Base-by-base conservation (phyloP, 2,113 vertebrate genomes). In the Clarias gariepinus region DNA sequence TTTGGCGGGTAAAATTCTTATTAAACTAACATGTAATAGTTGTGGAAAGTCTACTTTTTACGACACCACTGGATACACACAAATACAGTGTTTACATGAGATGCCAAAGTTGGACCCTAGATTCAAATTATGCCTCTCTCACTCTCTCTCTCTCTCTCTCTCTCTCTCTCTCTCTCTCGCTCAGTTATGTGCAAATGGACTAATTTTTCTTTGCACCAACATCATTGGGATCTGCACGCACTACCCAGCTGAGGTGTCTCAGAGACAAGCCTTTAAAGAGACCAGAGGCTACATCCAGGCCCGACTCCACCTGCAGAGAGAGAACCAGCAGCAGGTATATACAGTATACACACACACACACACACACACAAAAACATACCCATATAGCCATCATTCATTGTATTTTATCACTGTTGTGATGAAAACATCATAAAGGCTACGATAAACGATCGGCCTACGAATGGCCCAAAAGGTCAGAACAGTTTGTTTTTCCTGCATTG, bases 251-350 rank as follows among this genome's bases (percentile, higher is more conserved):
- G 98, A 99, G 93, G 98, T 99, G 87, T 98, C 98, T 0, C 98
- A 99, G 94, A 96, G 98, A 73, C 98, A 99, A 91, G 98, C 98
- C 83, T 99, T 99, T 93, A 97, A 98, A 92, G 98, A 99, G 95
- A 99, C 98, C 2, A 95, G 97, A 0, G 98, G 97, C 77, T 99
- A 98, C 91, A 99, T 99, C 92, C 97, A 99, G 93, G 97, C 98
- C 0, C 94, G 98, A 60, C 94, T 99, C 90, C 96, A 98, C 92
- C 95, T 99, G 84, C 97, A 99, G 94, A 95, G 95, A 23, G 98
- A 99, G 92, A 99, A 99, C 92, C 96, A 97, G 66, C 98, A 99
- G 93, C 98, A 99, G 97, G 98, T 99, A 47, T 47, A 47, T 47
- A 47, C 47, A 47, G 47, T 7, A 47, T 8, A 82, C 61, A 87